Conservation (phyloP, 92 coral and sea anemone species). For the Epizoanthus stellaris region DNA sequence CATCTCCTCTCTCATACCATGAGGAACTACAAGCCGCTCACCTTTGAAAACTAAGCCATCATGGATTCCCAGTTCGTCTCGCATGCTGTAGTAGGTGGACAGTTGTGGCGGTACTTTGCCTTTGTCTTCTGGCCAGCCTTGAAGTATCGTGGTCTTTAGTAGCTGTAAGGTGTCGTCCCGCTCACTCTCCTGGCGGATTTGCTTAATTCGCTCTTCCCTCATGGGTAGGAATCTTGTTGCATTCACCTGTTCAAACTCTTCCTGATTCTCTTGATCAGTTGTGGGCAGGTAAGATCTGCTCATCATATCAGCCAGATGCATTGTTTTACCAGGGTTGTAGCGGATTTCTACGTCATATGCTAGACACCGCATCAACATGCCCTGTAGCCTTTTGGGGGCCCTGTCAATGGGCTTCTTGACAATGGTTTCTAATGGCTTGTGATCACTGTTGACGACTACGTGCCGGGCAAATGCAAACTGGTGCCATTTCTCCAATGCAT, state of each 20-base stretch:
- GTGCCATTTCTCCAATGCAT: constrained; percentile 42
- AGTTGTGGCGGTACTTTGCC: constrained; percentile 10
- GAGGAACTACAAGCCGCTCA: constrained; percentile 42
- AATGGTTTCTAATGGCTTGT: constrained; percentile 42
- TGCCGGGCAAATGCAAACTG: constrained; percentile 35
- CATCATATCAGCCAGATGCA: constrained; percentile 49
- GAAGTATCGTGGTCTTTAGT: constrained; percentile 32
- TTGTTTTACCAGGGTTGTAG: constrained; percentile 1
- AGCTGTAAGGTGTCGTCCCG: constrained; percentile 12
- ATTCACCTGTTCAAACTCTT: constrained; percentile 37
- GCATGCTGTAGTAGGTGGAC: constrained; percentile 44
- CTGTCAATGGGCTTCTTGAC: constrained; percentile 29
- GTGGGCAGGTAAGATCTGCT: constrained; percentile 16
- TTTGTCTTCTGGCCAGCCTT: constrained; percentile 40
- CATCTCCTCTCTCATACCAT: constrained; percentile 34
- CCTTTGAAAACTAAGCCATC: constrained; percentile 47
- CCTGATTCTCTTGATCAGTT: neutral
- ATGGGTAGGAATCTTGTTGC: constrained; percentile 35
- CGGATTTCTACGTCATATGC: constrained; percentile 12
- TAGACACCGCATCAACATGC: constrained; percentile 35
- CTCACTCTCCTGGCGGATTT: constrained; percentile 17
- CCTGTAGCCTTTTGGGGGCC: constrained; percentile 42
- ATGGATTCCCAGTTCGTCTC: constrained; percentile 14
- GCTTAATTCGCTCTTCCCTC: constrained; percentile 34
- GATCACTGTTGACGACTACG: constrained; percentile 29